phyloP scores from a whole-genome alignment of 2,113 vertebrate genomes.

The Pristiophorus japonicus region DNA sequence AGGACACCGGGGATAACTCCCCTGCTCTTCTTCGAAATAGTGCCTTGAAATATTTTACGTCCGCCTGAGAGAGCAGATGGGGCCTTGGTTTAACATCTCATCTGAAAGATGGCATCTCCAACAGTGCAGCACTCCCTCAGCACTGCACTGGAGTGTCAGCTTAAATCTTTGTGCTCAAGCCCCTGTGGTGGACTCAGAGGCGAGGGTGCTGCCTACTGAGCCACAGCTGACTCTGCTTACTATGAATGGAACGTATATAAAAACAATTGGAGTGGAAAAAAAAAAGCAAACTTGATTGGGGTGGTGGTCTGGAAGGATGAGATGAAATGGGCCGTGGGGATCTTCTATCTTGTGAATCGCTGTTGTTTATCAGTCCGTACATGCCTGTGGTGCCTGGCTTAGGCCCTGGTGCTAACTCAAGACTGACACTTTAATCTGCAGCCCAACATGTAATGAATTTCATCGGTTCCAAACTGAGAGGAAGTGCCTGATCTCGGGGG shows the following conservation, averaged over 20 bases:
- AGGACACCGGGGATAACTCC: no score
- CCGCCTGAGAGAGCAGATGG: no score
- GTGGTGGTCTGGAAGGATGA: background rate
- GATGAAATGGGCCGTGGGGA: background rate
- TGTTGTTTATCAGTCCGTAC: conserved; percentile 3
- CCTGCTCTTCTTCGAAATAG: no score
- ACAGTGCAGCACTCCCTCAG: no score
- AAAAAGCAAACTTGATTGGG: background rate
- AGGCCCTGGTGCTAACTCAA: background rate
- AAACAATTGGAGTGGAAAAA: background rate
- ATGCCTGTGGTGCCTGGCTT: background rate
- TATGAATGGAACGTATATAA: background rate
- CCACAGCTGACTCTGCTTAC: no score
- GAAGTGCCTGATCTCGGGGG: background rate
- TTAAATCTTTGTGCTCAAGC: no score
- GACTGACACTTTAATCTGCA: conserved; percentile 7
- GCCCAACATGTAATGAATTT: background rate
- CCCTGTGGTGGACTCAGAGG: no score
- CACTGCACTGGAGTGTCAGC: no score
- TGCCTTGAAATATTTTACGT: no score
- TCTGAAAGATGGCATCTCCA: no score
- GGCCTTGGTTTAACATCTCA: no score
- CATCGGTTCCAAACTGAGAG: background rate
- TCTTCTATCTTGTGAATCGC: background rate
- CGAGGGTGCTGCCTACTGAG: no score